Base-by-base conservation (phyloP, 2,113 vertebrate genomes). In the Cyprinus carpio region DNA sequence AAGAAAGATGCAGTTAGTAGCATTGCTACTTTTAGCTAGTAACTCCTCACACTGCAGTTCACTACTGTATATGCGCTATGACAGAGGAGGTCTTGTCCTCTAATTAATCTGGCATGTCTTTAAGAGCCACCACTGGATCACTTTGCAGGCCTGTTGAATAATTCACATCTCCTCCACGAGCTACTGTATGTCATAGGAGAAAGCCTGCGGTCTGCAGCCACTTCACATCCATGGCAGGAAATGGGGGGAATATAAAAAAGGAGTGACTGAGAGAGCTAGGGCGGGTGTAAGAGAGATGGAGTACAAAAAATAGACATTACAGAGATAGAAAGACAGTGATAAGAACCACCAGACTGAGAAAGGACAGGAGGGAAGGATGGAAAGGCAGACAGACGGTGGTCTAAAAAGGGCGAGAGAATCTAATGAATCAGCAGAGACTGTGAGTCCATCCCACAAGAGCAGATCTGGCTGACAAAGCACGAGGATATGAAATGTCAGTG, bases 81-180 rank as follows among this genome's bases (percentile, higher is more conserved):
- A 87, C 84, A 87, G 82, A 77, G 88, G 85, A 84, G 87, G 90
- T 91, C 89, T 89, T 90, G 89, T 92, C 91, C 90, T 92, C 89
- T 94, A 93, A 95, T 95, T 92, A 94, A 92, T 93, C 88, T 64
- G 82, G 76, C 91, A 88, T 90, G 92, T 93, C 91, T 90, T 82
- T 86, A 87, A 83, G 84, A 89, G 86, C 90, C 90, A 92, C 90
- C 90, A 93, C 89, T 89, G 90, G 90, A 92, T 94, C 92, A 87
- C 76, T 90, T 93, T 92, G 88, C 91, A 90, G 88, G 46, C 37
- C 87, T 90, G 75, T 87, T 94, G 91, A 93, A 95, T 95, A 92
- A 95, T 95, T 94, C 92, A 94, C 80, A 85, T 25, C 58, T 89
- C 85, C 58, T 84, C 82, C 31, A 76, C 43, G 49, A 72, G 82